Evolutionary conservation across 1,140 invertebrate species (phyloP).

Genomic region (Formica exsecta): DNA sequence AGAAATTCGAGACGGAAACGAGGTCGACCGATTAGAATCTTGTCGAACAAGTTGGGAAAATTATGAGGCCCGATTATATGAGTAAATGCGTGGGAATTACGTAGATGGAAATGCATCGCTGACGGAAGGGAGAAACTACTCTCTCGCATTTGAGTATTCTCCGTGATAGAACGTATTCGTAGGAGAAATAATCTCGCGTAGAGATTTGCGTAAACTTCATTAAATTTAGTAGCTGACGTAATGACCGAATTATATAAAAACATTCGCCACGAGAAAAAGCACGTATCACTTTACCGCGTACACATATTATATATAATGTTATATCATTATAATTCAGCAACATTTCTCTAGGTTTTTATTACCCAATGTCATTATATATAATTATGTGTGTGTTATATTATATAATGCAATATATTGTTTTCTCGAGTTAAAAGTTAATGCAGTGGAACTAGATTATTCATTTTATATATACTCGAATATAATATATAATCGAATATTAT

Average conservation of each 20-base stretch:
- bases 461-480: constrained; percentile 18
- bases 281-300: neutral
- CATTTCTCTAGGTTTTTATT: constrained; percentile 24
- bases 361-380: neutral
- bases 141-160: neutral
- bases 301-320: neutral
- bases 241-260: constrained; percentile 25
- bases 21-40: constrained; percentile 57
- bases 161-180: neutral
- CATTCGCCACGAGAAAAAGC: neutral
- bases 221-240: constrained; percentile 11
- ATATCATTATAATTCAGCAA: constrained; percentile 8
- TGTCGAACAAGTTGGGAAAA: constrained; percentile 49
- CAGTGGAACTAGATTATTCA: constrained; percentile 21
- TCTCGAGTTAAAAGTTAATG: constrained; percentile 23
- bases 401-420: too few species aligned
- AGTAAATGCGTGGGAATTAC: constrained; percentile 30
- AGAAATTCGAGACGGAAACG: constrained; percentile 34
- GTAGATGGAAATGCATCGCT: constrained; percentile 1
- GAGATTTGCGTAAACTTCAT: constrained; percentile 18
- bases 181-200: neutral
- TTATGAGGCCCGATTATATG: constrained; percentile 49
- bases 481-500: constrained; percentile 42
- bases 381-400: neutral
- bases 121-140: neutral